These are phyloP conservation scores for Nannospalax galili DNA, from an alignment of 2,113 vertebrate species.

Conservation along the genomic window DNA sequence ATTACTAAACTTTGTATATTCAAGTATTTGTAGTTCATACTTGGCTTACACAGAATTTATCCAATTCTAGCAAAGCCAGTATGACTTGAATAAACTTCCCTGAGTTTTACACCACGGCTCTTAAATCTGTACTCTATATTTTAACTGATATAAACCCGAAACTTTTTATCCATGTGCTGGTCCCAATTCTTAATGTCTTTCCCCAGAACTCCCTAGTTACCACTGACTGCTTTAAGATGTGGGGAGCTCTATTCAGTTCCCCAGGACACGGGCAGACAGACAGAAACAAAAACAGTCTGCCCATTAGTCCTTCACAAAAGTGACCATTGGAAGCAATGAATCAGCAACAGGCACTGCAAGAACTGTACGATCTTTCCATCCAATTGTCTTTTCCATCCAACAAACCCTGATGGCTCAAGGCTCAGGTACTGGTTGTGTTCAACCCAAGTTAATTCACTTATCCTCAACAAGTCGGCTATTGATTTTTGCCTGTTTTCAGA, in stretches of 20 bases:
- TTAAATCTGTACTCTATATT: slow-evolving; percentile 5
- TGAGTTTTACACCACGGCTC: slow-evolving; percentile 80
- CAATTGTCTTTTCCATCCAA: slow-evolving; percentile 82
- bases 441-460: slow-evolving; percentile 89
- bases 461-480: slow-evolving; percentile 90
- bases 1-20: slow-evolving; percentile 56
- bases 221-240: not conserved
- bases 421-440: slow-evolving; percentile 83
- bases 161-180: fast-evolving
- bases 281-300: slow-evolving; percentile 58
- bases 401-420: slow-evolving; percentile 86
- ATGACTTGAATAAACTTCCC: slow-evolving; percentile 81
- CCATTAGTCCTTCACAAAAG: slow-evolving; percentile 62
- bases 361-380: slow-evolving; percentile 79
- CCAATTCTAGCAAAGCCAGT: slow-evolving; percentile 80
- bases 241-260: not conserved
- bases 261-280: not conserved
- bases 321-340: slow-evolving; percentile 75
- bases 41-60: slow-evolving; percentile 67
- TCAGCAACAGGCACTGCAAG: slow-evolving; percentile 54
- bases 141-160: not conserved
- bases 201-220: not conserved
- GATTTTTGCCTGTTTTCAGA: slow-evolving; percentile 89
- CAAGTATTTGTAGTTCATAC: slow-evolving; percentile 66
- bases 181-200: not conserved